phyloP scores from a whole-genome alignment of 2,113 vertebrate species.

The Eudyptes chrysolophus region DNA sequence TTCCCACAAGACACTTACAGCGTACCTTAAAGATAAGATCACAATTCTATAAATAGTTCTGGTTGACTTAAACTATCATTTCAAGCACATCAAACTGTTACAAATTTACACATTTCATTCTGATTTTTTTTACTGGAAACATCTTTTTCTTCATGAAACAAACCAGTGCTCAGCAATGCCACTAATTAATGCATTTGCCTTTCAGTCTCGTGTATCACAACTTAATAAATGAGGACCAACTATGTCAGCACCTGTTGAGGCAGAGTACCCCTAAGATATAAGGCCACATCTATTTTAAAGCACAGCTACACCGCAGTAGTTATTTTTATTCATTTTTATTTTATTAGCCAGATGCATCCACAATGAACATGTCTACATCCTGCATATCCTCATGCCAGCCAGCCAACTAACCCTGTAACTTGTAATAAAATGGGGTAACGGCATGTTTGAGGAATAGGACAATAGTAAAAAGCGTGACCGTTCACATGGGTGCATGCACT shows the following conservation, averaged over 20 bases:
- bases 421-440: background rate
- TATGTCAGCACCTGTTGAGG: background rate
- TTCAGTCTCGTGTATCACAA: background rate
- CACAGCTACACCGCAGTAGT: background rate
- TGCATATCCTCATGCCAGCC: background rate
- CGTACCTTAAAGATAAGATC: slow-evolving; percentile 79
- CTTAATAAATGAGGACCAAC: background rate
- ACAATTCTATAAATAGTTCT: background rate
- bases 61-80: background rate
- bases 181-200: background rate
- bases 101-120: background rate
- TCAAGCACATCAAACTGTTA: background rate
- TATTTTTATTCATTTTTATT: background rate
- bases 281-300: background rate
- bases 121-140: background rate
- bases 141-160: background rate
- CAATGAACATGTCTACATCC: background rate
- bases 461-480: background rate
- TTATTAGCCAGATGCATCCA: background rate
- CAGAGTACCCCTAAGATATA: background rate
- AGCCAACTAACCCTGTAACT: background rate
- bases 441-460: background rate
- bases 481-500: background rate
- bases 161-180: background rate
- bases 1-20: slow-evolving; percentile 92